Base-by-base conservation (phyloP, 1,140 invertebrate genomes). In the Pantala flavescens region DNA sequence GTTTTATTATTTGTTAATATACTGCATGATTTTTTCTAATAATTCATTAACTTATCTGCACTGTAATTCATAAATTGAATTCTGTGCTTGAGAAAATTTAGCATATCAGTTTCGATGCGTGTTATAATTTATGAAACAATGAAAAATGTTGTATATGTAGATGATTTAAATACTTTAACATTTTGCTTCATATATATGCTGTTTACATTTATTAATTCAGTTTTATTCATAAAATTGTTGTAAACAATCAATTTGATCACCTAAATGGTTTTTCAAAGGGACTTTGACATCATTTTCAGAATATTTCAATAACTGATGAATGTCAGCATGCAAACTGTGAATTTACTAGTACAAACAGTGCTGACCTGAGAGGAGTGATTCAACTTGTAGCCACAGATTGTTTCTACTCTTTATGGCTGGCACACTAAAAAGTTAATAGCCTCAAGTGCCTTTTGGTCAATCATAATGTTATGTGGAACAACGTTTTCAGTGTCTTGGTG, bases 401-500 rank as follows among this genome's bases (percentile, higher is more conserved):
- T 19, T 63, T 19, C 12, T 14, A 16, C 14, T 21, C 49, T 19
- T 19, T 63, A 7, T 19, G 14, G 49, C 14, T 63, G 49, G 14
- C 12, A 63, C n/a, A 14, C n/a, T 63, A 63, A 12, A 63, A 63
- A 19, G 14, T 63, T 19, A 16, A 16, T 63, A 63, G 49, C 49
- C 49, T 21, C 49, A 63, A 63, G 49, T 63, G 49, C 49, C 49
- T 63, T 63, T 63, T 63, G 28, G 28, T 63, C 49, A 63, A 63
- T 21, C 14, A 63, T 63, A 12, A 14, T 63, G 14, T 19, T 12
- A 63, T 63, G 12, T 14, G 49, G 12, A 63, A 21, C 49, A 19
- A 63, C 14, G 12, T 19, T 63, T 63, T 63, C 49, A 63, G n/a
- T 63, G 3, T 19, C 12, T 14, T 7, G 12, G 14, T 63, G 49